phyloP scores from a whole-genome alignment of 2,113 vertebrate genomes.

The Podarcis muralis region DNA sequence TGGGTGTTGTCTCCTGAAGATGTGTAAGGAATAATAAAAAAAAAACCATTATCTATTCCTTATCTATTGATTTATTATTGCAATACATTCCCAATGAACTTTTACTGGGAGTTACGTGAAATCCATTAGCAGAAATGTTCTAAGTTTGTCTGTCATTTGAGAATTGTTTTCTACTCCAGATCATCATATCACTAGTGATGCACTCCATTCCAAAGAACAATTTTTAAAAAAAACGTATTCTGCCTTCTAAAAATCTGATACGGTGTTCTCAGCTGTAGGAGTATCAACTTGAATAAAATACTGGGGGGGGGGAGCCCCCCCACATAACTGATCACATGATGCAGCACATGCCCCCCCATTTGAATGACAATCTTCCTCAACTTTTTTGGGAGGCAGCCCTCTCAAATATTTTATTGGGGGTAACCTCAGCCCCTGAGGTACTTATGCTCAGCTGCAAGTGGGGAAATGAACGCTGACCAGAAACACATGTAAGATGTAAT shows the following conservation, averaged over 20 bases:
- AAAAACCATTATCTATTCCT: fast-evolving
- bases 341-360: too few relatives aligned
- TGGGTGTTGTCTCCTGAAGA: not conserved
- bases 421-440: too few relatives aligned
- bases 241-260: not conserved
- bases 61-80: too few relatives aligned
- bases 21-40: too few relatives aligned
- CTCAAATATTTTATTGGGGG: too few relatives aligned
- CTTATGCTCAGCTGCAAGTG: not conserved
- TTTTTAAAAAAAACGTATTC: not conserved
- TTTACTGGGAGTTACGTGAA: not conserved
- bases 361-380: too few relatives aligned
- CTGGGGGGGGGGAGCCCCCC: too few relatives aligned
- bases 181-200: not conserved
- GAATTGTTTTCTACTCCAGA: not conserved
- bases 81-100: not conserved
- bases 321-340: too few relatives aligned
- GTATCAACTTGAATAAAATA: too few relatives aligned
- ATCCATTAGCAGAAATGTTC: not conserved
- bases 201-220: not conserved
- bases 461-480: not conserved
- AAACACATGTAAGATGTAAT: too few relatives aligned
- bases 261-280: not conserved
- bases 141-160: not conserved
- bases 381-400: too few relatives aligned